Percentiles rank a stretch among this genome's conserved stretches.
Conservation (phyloP, 92 coral and sea anemone species). For the Scolanthus callimorphus region DNA sequence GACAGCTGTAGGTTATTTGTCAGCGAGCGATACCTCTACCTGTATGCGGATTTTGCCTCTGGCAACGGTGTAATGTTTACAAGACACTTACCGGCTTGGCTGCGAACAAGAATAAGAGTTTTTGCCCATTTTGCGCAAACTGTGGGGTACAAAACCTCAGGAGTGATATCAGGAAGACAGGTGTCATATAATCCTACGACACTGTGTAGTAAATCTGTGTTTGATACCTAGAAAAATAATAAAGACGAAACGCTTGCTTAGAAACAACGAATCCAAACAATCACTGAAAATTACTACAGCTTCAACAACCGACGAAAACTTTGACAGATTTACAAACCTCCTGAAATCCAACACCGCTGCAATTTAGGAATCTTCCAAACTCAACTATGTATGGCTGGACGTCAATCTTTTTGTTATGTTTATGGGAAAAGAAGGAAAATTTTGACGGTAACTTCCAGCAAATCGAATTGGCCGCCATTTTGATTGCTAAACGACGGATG, state of each 20-base stretch:
- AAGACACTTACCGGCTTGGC: constrained; percentile 51
- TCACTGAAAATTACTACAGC: background rate
- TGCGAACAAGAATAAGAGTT: constrained; percentile 60
- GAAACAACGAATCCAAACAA: constrained; percentile 36
- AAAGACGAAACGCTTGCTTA: background rate
- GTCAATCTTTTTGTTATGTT: constrained; percentile 46
- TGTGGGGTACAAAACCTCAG: constrained; percentile 78
- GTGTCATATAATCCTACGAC: constrained; percentile 71
- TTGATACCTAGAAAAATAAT: constrained; percentile 43
- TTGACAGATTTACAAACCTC: constrained; percentile 27
- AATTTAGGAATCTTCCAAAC: constrained; percentile 63
- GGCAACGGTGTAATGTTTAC: no score
- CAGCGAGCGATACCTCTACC: no score
- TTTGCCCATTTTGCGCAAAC: constrained; percentile 91
- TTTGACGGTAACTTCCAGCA: constrained; percentile 73
- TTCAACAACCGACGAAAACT: background rate
- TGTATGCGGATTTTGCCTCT: no score
- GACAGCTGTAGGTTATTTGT: no score
- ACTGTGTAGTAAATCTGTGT: constrained; percentile 68
- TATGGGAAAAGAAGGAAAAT: constrained; percentile 62
- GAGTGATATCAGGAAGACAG: constrained; percentile 83
- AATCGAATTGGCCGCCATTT: constrained; percentile 97
- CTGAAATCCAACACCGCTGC: constrained; percentile 52
- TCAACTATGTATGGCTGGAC: constrained; percentile 69
- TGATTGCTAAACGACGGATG: no score